Conservation (phyloP, 2,113 vertebrate genomes). For the Actenoides hombroni region DNA sequence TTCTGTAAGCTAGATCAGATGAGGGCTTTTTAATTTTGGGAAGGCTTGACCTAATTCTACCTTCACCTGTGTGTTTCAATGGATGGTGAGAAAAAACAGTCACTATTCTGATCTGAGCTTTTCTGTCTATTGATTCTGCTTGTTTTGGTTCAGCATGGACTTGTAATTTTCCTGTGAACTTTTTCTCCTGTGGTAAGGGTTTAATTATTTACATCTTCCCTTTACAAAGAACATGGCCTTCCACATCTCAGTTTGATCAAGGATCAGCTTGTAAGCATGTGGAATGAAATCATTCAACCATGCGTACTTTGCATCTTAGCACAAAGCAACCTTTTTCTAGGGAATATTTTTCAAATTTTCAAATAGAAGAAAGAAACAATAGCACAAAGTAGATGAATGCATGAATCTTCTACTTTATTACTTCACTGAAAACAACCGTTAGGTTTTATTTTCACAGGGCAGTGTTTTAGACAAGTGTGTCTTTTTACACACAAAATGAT, state of each 20-base stretch:
- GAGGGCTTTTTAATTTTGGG: background rate
- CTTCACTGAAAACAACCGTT: background rate
- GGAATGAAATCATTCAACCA: background rate
- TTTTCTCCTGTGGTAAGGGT: background rate
- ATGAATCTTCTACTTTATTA: background rate
- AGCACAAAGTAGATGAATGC: background rate
- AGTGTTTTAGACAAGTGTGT: no score
- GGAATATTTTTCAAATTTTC: background rate
- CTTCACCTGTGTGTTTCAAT: background rate
- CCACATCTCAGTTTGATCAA: background rate
- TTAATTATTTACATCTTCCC: background rate
- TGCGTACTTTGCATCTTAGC: background rate
- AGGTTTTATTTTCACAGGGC: background rate
- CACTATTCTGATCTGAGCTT: background rate
- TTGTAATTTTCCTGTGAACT: background rate
- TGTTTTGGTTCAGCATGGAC: background rate
- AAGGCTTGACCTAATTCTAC: background rate
- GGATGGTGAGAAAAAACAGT: background rate
- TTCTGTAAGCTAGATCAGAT: background rate
- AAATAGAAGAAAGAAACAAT: background rate
- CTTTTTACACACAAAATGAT: background rate
- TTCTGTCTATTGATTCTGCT: background rate
- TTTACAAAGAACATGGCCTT: background rate
- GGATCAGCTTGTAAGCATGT: background rate
- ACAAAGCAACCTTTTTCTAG: background rate